Percentiles rank a stretch among this genome's conserved stretches.
Conservation (phyloP, 1,140 invertebrate species). For the Diorhabda elongata region DNA sequence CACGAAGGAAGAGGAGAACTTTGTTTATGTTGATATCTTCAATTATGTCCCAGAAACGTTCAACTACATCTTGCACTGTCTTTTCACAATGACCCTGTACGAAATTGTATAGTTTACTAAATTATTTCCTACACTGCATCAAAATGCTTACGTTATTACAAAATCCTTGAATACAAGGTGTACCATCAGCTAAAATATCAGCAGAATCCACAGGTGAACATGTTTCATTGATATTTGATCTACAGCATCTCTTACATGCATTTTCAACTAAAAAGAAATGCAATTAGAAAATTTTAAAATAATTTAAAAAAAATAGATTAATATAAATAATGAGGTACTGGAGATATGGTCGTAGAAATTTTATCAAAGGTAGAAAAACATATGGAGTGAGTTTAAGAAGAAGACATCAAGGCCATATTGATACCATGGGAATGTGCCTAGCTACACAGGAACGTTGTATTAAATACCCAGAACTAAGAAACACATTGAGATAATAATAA, state of each 20-base stretch:
- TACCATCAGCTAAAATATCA: constrained; percentile 86
- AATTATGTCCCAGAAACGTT: constrained; percentile 94
- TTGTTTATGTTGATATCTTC: constrained; percentile 94
- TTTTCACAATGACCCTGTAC: constrained; percentile 86
- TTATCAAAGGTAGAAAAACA: too few relatives aligned
- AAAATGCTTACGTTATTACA: constrained; percentile 73
- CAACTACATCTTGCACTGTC: constrained; percentile 91
- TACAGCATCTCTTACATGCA: constrained; percentile 86
- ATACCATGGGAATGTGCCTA: too few relatives aligned
- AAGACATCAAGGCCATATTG: too few relatives aligned
- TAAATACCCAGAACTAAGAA: too few relatives aligned
- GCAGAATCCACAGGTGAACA: constrained; percentile 84
- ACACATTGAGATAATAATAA: too few relatives aligned
- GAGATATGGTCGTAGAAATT: too few relatives aligned
- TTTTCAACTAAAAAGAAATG: constrained; percentile 61
- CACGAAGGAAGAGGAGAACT: constrained; percentile 78
- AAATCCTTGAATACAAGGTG: constrained; percentile 93
- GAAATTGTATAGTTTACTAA: not conserved
- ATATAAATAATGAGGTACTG: too few relatives aligned
- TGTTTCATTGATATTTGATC: constrained; percentile 84
- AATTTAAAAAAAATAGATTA: too few relatives aligned
- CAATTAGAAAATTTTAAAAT: not conserved
- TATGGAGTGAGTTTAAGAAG: too few relatives aligned
- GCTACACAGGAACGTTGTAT: too few relatives aligned
- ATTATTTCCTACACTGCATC: not conserved